A percentile compares a stretch with the other conserved stretches of the same genome.
These are phyloP conservation scores for Eilema depressum DNA, from an alignment of 2,888 invertebrate species.

Conservation along the genomic window DNA sequence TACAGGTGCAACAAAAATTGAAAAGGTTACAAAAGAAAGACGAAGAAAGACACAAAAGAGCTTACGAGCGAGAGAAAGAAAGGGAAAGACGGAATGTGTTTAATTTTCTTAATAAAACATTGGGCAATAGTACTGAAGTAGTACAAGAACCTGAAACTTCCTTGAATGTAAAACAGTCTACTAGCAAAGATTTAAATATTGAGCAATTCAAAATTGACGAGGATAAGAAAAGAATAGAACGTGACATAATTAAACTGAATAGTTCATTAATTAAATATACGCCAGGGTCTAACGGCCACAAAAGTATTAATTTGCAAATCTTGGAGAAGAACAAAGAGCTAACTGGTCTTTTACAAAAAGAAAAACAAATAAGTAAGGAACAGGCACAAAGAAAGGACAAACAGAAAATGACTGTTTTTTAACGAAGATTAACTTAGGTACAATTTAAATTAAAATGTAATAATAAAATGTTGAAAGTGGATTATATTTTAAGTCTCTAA, in stretches of 20 bases:
- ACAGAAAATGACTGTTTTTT: slow-evolving; percentile 92
- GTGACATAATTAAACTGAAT: slow-evolving; percentile 89
- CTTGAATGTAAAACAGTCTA: slow-evolving; percentile 81
- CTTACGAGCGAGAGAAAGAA: slow-evolving; percentile 88
- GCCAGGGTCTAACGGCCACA: slow-evolving; percentile 87
- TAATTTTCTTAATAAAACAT: slow-evolving; percentile 90
- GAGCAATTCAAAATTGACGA: slow-evolving; percentile 91
- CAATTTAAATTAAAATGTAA: background rate
- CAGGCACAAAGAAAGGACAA: slow-evolving; percentile 91
- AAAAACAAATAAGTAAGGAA: slow-evolving; percentile 89
- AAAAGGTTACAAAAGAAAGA: slow-evolving; percentile 89
- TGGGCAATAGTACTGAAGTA: slow-evolving; percentile 75
- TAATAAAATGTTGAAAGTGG: background rate
- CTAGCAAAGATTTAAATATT: slow-evolving; percentile 90
- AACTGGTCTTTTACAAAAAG: slow-evolving; percentile 86
- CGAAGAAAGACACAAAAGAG: slow-evolving; percentile 88
- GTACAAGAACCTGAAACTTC: slow-evolving; percentile 48
- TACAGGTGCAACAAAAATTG: slow-evolving; percentile 89
- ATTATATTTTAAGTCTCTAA: background rate
- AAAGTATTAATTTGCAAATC: slow-evolving; percentile 88
- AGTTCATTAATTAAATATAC: slow-evolving; percentile 89
- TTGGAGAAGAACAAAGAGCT: slow-evolving; percentile 88
- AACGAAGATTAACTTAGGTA: slow-evolving; percentile 45
- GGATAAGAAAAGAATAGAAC: slow-evolving; percentile 89
- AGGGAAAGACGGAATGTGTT: slow-evolving; percentile 90